Conservation (phyloP, 2,888 invertebrate genomes). For the Oxytorus armatus region DNA sequence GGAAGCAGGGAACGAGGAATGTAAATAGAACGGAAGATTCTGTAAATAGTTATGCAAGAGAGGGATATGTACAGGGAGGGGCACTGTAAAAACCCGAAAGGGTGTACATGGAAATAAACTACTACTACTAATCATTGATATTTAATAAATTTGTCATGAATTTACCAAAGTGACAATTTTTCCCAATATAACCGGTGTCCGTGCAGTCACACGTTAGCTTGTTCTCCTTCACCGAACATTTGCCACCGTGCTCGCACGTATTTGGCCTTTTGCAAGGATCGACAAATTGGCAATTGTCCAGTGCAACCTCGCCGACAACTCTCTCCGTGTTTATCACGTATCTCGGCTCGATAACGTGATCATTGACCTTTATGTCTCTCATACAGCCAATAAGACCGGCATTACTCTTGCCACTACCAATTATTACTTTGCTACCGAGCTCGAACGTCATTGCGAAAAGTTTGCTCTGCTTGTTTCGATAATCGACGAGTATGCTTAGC, state of each 20-base stretch:
- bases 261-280: conserved; percentile 95
- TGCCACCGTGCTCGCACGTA: conserved; percentile 96
- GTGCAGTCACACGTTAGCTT: conserved; percentile 95
- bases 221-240: conserved; percentile 95
- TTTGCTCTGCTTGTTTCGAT: conserved; percentile 89
- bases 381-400: conserved; percentile 93
- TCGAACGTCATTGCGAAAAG: conserved; percentile 89
- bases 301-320: conserved; percentile 94
- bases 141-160: conserved; percentile 12
- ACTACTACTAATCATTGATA: too few species aligned
- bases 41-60: too few species aligned
- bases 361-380: conserved; percentile 94
- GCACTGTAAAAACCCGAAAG: too few species aligned
- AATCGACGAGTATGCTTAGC: conserved; percentile 91
- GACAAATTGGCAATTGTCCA: conserved; percentile 95
- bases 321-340: conserved; percentile 92
- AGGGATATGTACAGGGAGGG: too few species aligned
- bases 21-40: too few species aligned
- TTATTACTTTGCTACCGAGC: conserved; percentile 89
- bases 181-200: conserved; percentile 95
- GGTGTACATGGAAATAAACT: too few species aligned
- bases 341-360: conserved; percentile 91
- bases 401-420: conserved; percentile 91
- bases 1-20: too few species aligned
- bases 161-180: conserved; percentile 95